These are phyloP conservation scores for Metridium senile DNA, from an alignment of 92 coral and sea anemone genomes.

Conservation along the genomic window DNA sequence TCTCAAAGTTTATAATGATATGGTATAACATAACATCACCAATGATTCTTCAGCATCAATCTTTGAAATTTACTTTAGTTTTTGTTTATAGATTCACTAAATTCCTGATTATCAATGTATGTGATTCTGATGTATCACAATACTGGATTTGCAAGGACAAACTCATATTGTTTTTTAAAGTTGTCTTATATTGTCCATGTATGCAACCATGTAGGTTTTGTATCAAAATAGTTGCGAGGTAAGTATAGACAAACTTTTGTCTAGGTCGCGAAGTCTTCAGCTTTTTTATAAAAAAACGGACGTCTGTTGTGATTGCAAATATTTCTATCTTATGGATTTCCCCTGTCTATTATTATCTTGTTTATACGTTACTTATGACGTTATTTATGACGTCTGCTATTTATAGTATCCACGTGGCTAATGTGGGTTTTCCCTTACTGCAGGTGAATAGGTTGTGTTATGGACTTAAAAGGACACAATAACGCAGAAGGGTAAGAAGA, in stretches of 20 bases:
- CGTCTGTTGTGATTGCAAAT: not conserved
- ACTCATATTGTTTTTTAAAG: not conserved
- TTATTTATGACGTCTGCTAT: conserved; percentile 20
- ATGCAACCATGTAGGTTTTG: not conserved
- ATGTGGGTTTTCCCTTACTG: conserved; percentile 69
- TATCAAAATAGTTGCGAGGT: not conserved
- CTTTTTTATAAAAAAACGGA: not conserved
- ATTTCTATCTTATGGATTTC: not conserved
- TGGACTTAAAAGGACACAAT: conserved; percentile 69
- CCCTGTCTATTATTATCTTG: not conserved
- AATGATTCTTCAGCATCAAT: too few relatives aligned
- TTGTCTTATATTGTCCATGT: not conserved
- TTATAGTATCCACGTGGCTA: conserved; percentile 54
- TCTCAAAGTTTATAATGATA: too few relatives aligned
- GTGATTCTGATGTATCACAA: too few relatives aligned
- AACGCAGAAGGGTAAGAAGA: conserved; percentile 63
- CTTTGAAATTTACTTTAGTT: too few relatives aligned
- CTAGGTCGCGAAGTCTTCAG: not conserved
- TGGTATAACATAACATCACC: too few relatives aligned
- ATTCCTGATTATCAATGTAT: too few relatives aligned
- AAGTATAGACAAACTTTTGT: not conserved
- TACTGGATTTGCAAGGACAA: too few relatives aligned
- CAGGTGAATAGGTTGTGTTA: conserved; percentile 57
- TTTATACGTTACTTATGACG: not conserved
- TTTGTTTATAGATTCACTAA: too few relatives aligned